A percentile compares a stretch with the other conserved stretches of the same genome.
Conservation (phyloP, 2,797 vertebrate genomes). For the Geotrypetes seraphini region DNA sequence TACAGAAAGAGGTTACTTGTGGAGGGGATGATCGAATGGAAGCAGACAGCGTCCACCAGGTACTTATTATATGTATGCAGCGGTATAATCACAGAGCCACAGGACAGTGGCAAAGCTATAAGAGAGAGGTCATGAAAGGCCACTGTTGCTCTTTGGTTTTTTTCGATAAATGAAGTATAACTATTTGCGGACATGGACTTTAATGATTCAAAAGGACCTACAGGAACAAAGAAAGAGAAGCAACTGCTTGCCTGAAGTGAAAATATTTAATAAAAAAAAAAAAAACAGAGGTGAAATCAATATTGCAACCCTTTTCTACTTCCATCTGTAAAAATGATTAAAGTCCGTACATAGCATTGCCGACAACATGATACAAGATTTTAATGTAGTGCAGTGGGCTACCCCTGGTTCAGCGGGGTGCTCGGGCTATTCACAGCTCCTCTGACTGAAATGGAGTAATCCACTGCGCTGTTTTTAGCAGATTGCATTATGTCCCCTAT, state of each 20-base stretch:
- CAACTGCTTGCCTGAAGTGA: neutral
- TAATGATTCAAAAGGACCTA: neutral
- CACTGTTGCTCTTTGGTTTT: neutral
- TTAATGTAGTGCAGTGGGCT: neutral
- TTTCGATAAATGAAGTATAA: slow-evolving; percentile 1
- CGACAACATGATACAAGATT: no score
- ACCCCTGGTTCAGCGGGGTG: no score
- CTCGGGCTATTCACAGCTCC: no score
- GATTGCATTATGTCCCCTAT: neutral
- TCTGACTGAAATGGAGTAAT: neutral
- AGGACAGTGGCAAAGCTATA: neutral
- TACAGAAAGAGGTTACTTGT: no score
- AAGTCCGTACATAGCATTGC: neutral
- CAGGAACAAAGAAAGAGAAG: neutral
- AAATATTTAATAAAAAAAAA: neutral
- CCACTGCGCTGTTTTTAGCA: no score
- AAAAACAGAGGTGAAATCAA: neutral
- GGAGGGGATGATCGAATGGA: no score
- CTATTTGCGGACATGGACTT: neutral
- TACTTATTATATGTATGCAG: neutral
- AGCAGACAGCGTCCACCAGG: neutral
- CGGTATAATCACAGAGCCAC: neutral
- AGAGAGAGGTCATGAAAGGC: neutral
- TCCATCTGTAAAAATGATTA: neutral
- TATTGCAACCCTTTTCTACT: neutral